Percentiles rank a stretch among this genome's conserved stretches.
phyloP scores from a whole-genome alignment of 2,888 invertebrate species.

The Poecilus cupreus region DNA sequence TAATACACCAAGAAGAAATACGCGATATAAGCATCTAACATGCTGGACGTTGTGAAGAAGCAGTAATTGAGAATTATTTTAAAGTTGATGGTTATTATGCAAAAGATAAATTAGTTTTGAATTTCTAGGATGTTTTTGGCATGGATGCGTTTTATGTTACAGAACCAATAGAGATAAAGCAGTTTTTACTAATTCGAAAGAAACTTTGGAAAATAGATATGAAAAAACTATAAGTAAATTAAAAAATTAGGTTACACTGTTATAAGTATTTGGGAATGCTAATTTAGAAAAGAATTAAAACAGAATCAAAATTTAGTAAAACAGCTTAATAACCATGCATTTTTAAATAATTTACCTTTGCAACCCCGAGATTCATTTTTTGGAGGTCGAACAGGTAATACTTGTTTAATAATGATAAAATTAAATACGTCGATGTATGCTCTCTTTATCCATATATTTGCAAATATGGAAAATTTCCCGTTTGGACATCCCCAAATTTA shows the following conservation, averaged over 20 bases:
- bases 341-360: neutral
- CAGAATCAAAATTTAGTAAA: neutral
- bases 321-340: too few relatives aligned
- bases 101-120: constrained; percentile 26
- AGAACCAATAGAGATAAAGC: too few relatives aligned
- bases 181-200: constrained; percentile 29
- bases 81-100: too few relatives aligned
- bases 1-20: constrained; percentile 57
- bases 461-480: too few relatives aligned
- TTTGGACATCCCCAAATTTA: too few relatives aligned
- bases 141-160: too few relatives aligned
- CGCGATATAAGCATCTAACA: constrained; percentile 56
- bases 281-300: too few relatives aligned
- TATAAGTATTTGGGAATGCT: constrained; percentile 28
- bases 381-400: too few relatives aligned
- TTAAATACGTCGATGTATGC: neutral
- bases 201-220: neutral
- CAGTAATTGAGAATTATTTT: neutral
- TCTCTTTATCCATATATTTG: too few relatives aligned
- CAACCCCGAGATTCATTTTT: neutral
- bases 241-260: neutral
- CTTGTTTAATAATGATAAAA: too few relatives aligned
- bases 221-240: neutral
- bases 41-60: constrained; percentile 49
- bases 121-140: constrained; percentile 16